These are phyloP conservation scores for Mesochorus sp. DNA, from an alignment of 2,888 invertebrate species.

Conservation along the genomic window DNA sequence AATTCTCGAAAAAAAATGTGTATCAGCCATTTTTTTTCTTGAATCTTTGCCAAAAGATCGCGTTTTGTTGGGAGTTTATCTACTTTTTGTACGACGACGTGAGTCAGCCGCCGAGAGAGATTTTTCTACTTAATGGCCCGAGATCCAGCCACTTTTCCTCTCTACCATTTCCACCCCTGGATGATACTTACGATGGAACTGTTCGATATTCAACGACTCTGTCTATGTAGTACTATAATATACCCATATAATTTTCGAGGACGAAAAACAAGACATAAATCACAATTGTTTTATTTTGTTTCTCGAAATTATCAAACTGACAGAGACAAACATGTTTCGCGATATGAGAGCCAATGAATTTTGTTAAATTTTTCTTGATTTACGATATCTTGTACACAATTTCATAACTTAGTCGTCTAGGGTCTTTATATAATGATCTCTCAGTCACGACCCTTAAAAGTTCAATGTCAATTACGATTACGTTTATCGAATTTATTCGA, in stretches of 20 bases:
- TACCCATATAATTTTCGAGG: too few species aligned
- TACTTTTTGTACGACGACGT: too few species aligned
- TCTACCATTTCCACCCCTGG: too few species aligned
- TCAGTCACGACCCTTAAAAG: too few species aligned
- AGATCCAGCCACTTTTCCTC: constrained; percentile 38
- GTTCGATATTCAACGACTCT: constrained; percentile 7
- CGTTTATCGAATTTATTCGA: too few species aligned
- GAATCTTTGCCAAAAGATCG: neutral
- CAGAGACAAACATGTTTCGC: constrained; percentile 20
- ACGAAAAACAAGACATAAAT: constrained; percentile 29
- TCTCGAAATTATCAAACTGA: constrained; percentile 25
- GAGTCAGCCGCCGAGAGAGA: neutral
- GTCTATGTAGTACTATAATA: neutral
- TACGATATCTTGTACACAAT: neutral
- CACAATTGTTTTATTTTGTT: constrained; percentile 36
- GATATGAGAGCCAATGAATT: constrained; percentile 6
- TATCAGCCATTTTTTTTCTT: too few species aligned
- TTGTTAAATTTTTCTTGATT: constrained; percentile 12
- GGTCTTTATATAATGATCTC: too few species aligned
- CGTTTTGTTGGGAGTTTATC: too few species aligned
- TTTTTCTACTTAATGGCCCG: constrained; percentile 12
- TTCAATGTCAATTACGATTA: too few species aligned
- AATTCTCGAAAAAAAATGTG: too few species aligned
- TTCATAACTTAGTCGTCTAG: too few species aligned
- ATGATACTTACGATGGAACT: neutral